Evolutionary conservation across 2,113 vertebrate species (phyloP), one percentile per base, ranked within the genome.

Genomic region (Saccopteryx leptura): DNA sequence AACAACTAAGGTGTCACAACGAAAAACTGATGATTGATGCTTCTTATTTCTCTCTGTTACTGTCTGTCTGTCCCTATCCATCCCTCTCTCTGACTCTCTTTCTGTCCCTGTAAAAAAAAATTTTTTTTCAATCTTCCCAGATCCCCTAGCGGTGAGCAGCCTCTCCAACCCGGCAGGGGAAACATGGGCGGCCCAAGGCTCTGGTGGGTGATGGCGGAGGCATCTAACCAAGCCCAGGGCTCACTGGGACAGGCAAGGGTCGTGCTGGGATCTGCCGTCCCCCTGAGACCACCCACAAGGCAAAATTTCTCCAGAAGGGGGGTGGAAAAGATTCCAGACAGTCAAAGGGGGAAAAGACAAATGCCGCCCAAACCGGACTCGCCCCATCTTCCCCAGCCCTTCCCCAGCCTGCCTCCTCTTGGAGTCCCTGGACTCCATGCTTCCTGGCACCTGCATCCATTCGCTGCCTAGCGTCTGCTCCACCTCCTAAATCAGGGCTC

Each of bases 151-250:
- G 7, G 39, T 33, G 39, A 14, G 9, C 68, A 46, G 12, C 52
- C 48, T 26, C 3, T 7, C 46, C 75, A 48, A 2, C 1, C 0
- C 5, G 2, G 23, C 46, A 0, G 26, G 17, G 19, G 26, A 52
- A n/a, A 17, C 46, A 18, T 24, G 52, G 0, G 12, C 54, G 19
- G 17, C 31, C 56, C 65, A 8, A 1, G 58, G 65, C 72, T 61
- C 39, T 4, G 28, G 23, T 13, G 1, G 28, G 24, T 13, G 31
- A 26, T 2, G 18, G 4, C 7, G 63, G 5, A 31, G 69, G 33
- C 15, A 9, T 7, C 2, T 5, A 19, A 28, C 2, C 4, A 19
- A 28, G 2, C 46, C 26, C 71, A 46, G 83, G 87, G 56, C 50
- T 89, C 54, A 24, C 54, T 61, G 7, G 1, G 31, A 26, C 88